Base-by-base conservation (phyloP, 2,113 vertebrate species). In the Catagonus wagneri region DNA sequence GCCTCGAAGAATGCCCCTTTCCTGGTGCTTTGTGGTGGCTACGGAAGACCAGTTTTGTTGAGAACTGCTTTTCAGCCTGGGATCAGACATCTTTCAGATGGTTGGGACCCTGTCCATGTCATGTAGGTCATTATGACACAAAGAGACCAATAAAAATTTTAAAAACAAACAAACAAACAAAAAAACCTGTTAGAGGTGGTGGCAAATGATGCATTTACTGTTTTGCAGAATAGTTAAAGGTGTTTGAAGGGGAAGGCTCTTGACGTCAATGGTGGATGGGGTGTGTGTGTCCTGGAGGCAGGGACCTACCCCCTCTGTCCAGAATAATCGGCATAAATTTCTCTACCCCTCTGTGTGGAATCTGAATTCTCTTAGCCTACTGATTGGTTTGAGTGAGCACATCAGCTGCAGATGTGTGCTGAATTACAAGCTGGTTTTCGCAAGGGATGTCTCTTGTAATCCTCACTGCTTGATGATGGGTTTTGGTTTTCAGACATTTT, bases 401-500 rank as follows among this genome's bases (percentile, higher is more conserved):
- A 72, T 89, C 84, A 58, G 96, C 96, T 83, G 94, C 93, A 92
- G 95, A 69, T 61, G 81, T 94, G 97, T 97, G 98, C 98, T 96
- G 97, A 96, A 93, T 95, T 97, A 83, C 84, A 81, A 96, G 95
- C 88, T 75, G 87, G 85, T 54, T 65, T 96, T 92, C 61, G 29
- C 89, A 83, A 54, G 80, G 29, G 88, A 27, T 69, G 84, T 76
- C 81, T 95, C 94, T 93, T 94, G 60, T 86, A 3, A 60, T 78
- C 17, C 66, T 68, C 93, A 83, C 7, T 2, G 32, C 89, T 32
- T 93, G 95, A 90, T 94, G 87, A 93, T 88, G 80, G 88, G 54
- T 93, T 95, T 84, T 92, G 90, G 50, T 96, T 94, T 80, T 92
- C 95, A 86, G 83, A 95, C 61, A 1, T 56, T 97, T 50, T 72